Evolutionary conservation across 2,888 invertebrate species (phyloP).

Genomic region (Scotopteryx bipunctaria): DNA sequence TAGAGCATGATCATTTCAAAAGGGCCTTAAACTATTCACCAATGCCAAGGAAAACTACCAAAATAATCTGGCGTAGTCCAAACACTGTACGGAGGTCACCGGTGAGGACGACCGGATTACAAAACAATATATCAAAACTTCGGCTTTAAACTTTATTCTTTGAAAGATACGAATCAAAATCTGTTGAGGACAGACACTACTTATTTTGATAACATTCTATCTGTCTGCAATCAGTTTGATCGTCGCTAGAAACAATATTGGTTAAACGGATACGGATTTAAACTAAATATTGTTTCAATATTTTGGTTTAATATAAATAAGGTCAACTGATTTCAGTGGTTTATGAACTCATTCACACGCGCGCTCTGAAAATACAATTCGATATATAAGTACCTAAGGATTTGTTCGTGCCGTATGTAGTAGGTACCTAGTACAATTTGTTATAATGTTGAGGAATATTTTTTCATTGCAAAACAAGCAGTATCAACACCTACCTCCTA

Average conservation of each 20-base stretch:
- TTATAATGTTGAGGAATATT: no score
- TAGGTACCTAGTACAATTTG: no score
- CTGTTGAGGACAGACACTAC: not conserved
- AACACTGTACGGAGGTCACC: constrained; percentile 34
- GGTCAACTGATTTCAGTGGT: no score
- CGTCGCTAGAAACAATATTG: constrained; percentile 13
- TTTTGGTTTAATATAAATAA: not conserved
- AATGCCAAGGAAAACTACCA: constrained; percentile 37
- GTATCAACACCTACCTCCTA: no score
- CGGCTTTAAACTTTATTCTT: constrained; percentile 23
- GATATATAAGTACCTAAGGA: no score
- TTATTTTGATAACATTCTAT: constrained; percentile 36
- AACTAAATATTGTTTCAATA: not conserved
- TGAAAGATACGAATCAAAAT: constrained; percentile 18
- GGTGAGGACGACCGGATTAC: constrained; percentile 24
- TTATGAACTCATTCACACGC: no score
- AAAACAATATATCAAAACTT: constrained; percentile 23
- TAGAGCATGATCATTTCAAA: constrained; percentile 8
- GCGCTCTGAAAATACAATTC: no score
- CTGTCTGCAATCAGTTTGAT: constrained; percentile 14
- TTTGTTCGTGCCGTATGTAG: not conserved
- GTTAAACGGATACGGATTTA: constrained; percentile 10
- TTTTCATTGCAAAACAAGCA: no score
- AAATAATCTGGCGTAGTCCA: constrained; percentile 31
- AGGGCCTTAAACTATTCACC: constrained; percentile 20